Evolutionary conservation across 2,888 invertebrate species (phyloP).

Genomic region (Diaprepes abbreviatus): DNA sequence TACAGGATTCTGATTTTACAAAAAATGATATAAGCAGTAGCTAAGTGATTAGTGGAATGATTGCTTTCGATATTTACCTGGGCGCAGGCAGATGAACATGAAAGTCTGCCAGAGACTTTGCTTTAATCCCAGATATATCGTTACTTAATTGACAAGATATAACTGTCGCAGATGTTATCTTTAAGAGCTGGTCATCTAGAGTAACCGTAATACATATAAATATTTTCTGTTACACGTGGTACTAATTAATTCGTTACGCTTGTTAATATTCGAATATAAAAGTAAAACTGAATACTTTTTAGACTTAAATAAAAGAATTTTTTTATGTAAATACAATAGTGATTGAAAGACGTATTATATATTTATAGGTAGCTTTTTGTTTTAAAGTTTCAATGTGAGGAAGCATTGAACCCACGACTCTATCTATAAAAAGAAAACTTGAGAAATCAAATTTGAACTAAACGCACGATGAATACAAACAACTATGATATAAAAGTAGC

Average conservation of each 20-base stretch:
- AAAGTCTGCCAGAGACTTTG: slow-evolving; percentile 35
- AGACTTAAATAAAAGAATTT: not conserved
- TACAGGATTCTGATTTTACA: slow-evolving; percentile 2
- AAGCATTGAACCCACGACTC: too few relatives aligned
- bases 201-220: slow-evolving; percentile 59
- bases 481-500: too few relatives aligned
- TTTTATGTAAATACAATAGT: not conserved
- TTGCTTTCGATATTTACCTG: slow-evolving; percentile 41
- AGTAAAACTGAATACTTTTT: not conserved
- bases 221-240: slow-evolving; percentile 57
- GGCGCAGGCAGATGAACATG: slow-evolving; percentile 36
- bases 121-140: slow-evolving; percentile 41
- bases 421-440: too few relatives aligned
- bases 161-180: slow-evolving; percentile 58
- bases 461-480: too few relatives aligned
- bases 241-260: slow-evolving; percentile 53
- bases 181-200: slow-evolving; percentile 52
- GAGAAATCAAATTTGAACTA: too few relatives aligned
- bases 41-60: slow-evolving; percentile 45
- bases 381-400: too few relatives aligned
- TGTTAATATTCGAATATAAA: slow-evolving; percentile 22
- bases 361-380: too few relatives aligned
- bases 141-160: slow-evolving; percentile 57
- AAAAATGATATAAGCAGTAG: not conserved
- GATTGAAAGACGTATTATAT: too few relatives aligned